Base-by-base conservation (phyloP, 2,888 invertebrate species). In the Helobdella robusta region DNA sequence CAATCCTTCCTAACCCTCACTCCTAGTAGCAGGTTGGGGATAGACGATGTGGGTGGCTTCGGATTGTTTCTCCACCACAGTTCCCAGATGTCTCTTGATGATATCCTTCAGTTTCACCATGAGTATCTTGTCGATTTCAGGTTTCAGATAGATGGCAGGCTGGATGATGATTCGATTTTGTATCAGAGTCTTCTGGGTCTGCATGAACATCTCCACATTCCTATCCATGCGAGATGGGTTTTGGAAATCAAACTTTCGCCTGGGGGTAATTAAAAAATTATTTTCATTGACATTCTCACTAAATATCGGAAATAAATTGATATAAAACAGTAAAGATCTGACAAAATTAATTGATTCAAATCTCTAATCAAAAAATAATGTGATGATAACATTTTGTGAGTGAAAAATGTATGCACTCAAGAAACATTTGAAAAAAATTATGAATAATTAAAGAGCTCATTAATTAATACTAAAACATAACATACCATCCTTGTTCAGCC, bases 41-140 rank as follows among this genome's bases (percentile, higher is more conserved):
- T 88, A 89, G 48, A 95, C 85, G 68, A 94, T 86, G 79, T 97
- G 95, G 0, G 93, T 91, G 3, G 94, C 92, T 70, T 90, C 88
- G 46, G 90, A 89, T 79, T 90, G 89, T 70, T 84, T 86, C 69
- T 91, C 91, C 75, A 84, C 80, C 62, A 88, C 83, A 71, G 85
- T 85, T 61, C 91, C 92, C 74, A 91, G 89, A 73, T 92, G 89
- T 69, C 89, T 86, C 73, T 88, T 87, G 11, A 93, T 85, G 68
- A 91, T 89, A 74, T 93, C 94, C 74, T 89, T 89, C 48, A 94
- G 83, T 77, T 90, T 89, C 34, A 84, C 83, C 0, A 84, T 80
- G 77, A 91, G 88, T 20, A 76, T 70, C 69, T 81, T 80, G 73
- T 94, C 93, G 2, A 94, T 86, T 64, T 92, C 92, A 0, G 89